Evolutionary conservation across 1,140 invertebrate genomes (phyloP).

Genomic region (Bombus breviceps): DNA sequence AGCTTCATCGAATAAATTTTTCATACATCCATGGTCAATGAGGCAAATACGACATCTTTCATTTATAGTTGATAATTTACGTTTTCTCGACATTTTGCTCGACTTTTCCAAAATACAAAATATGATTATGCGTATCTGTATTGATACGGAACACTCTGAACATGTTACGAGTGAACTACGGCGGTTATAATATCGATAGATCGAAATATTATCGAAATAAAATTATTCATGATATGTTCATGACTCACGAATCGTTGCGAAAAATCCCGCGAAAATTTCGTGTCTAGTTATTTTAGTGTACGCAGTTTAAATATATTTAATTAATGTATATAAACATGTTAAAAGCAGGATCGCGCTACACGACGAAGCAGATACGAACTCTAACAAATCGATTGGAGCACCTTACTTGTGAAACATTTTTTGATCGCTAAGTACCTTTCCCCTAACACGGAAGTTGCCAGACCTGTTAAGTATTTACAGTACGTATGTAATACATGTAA

Average conservation of each 20-base stretch:
- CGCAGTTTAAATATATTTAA: neutral
- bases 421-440: no score
- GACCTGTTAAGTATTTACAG: no score
- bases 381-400: no score
- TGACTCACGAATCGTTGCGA: no score
- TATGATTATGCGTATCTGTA: neutral
- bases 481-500: no score
- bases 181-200: neutral
- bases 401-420: no score
- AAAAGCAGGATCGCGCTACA: no score
- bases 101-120: neutral
- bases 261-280: neutral
- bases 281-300: neutral
- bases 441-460: no score
- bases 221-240: neutral
- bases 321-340: neutral
- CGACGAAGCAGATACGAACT: no score
- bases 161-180: neutral
- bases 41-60: conserved; percentile 77
- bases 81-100: conserved; percentile 73
- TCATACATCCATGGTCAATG: conserved; percentile 71
- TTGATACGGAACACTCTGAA: conserved; percentile 34
- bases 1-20: conserved; percentile 65
- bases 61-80: conserved; percentile 64
- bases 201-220: neutral